Evolutionary conservation across 1,140 invertebrate genomes (phyloP), one percentile per base, ranked within the genome.

Genomic region (Cotesia vestalis): DNA sequence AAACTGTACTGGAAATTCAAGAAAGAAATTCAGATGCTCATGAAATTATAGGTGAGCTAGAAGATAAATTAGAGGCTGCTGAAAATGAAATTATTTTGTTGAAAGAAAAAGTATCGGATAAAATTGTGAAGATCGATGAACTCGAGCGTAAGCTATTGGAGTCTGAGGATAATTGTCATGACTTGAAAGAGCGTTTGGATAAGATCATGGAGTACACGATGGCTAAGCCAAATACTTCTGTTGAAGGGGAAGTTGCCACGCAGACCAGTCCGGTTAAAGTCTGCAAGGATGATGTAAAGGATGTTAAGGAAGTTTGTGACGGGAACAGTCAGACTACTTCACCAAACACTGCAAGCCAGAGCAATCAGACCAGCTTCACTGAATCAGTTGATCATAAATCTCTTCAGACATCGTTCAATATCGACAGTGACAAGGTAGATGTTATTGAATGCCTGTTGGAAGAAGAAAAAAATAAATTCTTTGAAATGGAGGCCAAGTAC

Each of bases 71-170:
- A 14, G 11, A 34, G 0, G 14, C 17, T 35, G 5, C 53, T 9
- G 46, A 14, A 34, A 12, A 1, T 17, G 76, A 69, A 62, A 72
- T 73, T 38, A 8, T 57, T 9, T 1, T 14, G 35, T 63, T 79
- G 4, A 73, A 64, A 51, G 57, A 78, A 52, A 76, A 79, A 74
- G 74, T 78, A 59, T 60, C 53, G 34, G 8, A 72, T 60, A 77
- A 64, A 62, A n/a, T 38, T 12, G 51, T n/a, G 5, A 74, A 80
- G 77, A 75, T 80, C 64, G 9, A 76, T 61, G 71, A 6, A 14
- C 62, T 81, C 20, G 75, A 74, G 38, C 57, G 74, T 20, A 75
- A 76, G 62, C 40, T 80, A 27, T 62, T 73, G 8, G 52, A 75
- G 14, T 66, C 73, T 35, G 74, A 66, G 61, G 51, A 60, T 51